Evolutionary conservation across 2,797 vertebrate genomes (phyloP), one percentile per base, ranked within the genome.

Genomic region (Diplodus sargus): DNA sequence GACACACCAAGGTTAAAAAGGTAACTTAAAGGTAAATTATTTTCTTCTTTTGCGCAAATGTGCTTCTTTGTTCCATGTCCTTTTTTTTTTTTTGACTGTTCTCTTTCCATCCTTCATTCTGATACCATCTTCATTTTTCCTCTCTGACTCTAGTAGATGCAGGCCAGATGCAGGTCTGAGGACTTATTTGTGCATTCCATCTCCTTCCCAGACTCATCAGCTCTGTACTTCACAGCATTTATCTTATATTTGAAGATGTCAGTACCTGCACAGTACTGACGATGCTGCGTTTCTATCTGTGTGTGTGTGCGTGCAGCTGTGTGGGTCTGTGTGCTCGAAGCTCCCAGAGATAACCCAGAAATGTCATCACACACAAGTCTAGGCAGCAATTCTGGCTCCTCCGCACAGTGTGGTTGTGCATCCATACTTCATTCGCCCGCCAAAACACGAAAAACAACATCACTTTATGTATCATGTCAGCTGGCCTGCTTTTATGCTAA

Each of bases 281-380:
- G 25, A 22, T 58, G 57, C 14, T 9, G 18, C 70, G 39, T 65
- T 42, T 5, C 23, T 45, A 62, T 62, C 74, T n/a, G 23, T 63
- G 17, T 63, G 17, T 63, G 17, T 72, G 45, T 43, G 59, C 48
- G 14, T 84, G 48, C 16, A 74, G 25, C n/a, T 72, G 54, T 74
- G 66, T 86, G 78, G 43, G 59, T 74, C 60, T 71, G 43, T 78
- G 62, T 63, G 53, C 49, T 85, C 14, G 63, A 90, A 83, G 83
- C 85, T 90, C 76, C 72, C 79, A 90, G 87, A 91, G 74, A 70
- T 94, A 94, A 95, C 93, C 93, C 85, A 94, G 90, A 95, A 95
- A 92, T 95, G 93, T 94, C 93, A 94, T 78, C 78, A 74, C 72
- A 85, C 80, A 77, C 39, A 88, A 90, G 83, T 91, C 73, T 75